A percentile compares a stretch with the other conserved stretches of the same genome.
phyloP scores from a whole-genome alignment of 2,113 vertebrate species.

The Melanerpes formicivorus region DNA sequence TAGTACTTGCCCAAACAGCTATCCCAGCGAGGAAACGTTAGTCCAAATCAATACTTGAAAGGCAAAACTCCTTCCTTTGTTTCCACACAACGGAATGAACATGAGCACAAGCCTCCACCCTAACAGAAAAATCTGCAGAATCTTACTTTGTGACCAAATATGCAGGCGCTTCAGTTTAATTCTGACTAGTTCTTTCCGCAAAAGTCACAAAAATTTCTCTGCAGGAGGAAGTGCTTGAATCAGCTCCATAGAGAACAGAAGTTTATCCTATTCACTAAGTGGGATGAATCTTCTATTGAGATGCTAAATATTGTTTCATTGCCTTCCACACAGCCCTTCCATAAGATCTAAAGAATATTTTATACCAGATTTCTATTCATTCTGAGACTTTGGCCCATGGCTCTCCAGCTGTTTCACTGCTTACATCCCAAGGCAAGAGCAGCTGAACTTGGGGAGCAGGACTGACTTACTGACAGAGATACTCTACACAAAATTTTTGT shows the following conservation, averaged over 20 bases:
- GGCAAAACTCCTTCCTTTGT: not conserved
- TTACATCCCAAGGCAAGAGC: constrained; percentile 19
- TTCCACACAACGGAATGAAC: not conserved
- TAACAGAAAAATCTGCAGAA: not conserved
- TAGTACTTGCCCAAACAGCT: not conserved
- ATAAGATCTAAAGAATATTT: constrained; percentile 17
- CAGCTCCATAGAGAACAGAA: constrained; percentile 47
- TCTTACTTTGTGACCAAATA: not conserved
- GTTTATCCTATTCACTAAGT: constrained; percentile 46
- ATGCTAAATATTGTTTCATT: constrained; percentile 53
- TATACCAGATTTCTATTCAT: constrained; percentile 20
- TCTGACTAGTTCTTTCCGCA: constrained; percentile 13
- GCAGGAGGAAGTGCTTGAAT: constrained; percentile 53
- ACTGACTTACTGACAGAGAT: not conserved
- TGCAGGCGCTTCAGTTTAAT: not conserved
- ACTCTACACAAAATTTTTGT: not conserved
- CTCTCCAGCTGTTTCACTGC: constrained; percentile 49
- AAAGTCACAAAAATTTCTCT: not conserved
- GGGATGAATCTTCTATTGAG: constrained; percentile 50
- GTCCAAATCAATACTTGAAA: not conserved
- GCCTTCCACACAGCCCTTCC: constrained; percentile 23
- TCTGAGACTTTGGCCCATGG: constrained; percentile 25
- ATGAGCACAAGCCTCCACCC: not conserved
- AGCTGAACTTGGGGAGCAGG: constrained; percentile 19
- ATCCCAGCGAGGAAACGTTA: not conserved